Percentiles rank a stretch among this genome's conserved stretches.
These are phyloP conservation scores for Rutpela maculata DNA, from an alignment of 2,888 invertebrate genomes.

Conservation along the genomic window DNA sequence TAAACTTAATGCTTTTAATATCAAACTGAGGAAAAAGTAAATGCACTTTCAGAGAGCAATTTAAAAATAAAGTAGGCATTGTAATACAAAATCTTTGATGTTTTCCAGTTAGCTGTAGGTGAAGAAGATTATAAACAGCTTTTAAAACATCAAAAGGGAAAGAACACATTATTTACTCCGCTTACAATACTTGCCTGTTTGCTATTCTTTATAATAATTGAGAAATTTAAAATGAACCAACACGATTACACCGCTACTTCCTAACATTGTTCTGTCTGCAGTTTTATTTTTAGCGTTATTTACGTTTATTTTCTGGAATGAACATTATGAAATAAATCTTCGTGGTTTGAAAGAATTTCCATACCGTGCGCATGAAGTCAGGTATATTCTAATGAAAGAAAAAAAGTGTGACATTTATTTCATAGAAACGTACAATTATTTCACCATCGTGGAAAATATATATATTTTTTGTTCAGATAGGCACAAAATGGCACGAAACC, in stretches of 20 bases:
- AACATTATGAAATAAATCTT: neutral
- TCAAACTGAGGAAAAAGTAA: neutral
- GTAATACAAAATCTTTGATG: slow-evolving; percentile 31
- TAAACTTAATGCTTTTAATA: neutral
- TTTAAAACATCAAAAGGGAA: slow-evolving; percentile 34
- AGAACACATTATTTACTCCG: slow-evolving; percentile 6
- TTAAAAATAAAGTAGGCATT: slow-evolving; percentile 20
- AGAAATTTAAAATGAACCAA: slow-evolving; percentile 16
- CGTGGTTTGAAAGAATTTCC: neutral
- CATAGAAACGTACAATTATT: too few relatives aligned
- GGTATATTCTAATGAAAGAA: too few relatives aligned
- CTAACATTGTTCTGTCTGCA: neutral
- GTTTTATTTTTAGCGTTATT: neutral
- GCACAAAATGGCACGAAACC: too few relatives aligned
- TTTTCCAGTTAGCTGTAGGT: slow-evolving; percentile 20
- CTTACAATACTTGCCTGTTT: slow-evolving; percentile 11
- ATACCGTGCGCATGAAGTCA: neutral
- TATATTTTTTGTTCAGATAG: too few relatives aligned
- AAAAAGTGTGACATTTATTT: too few relatives aligned
- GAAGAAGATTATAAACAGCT: slow-evolving; percentile 41
- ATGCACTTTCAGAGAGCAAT: slow-evolving; percentile 4
- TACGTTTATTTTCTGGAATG: neutral
- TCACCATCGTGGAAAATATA: too few relatives aligned
- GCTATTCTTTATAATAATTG: slow-evolving; percentile 20
- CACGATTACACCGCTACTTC: slow-evolving; percentile 14